Conservation (phyloP, 2,113 vertebrate species). For the Tragelaphus buxtoni region DNA sequence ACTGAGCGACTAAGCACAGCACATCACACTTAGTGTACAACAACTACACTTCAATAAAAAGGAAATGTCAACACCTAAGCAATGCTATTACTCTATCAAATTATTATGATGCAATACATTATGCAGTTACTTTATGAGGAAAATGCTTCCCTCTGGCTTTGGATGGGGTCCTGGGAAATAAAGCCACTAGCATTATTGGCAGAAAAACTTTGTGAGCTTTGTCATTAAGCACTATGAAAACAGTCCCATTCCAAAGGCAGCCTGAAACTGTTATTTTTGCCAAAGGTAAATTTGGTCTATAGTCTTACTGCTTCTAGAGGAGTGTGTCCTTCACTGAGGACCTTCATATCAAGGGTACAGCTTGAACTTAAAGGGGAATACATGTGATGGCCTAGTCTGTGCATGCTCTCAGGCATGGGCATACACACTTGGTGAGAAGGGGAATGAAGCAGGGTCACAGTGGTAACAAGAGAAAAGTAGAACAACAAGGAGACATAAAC, state of each 20-base stretch:
- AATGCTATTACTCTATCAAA: neutral
- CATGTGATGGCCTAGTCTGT: neutral
- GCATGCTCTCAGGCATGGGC: neutral
- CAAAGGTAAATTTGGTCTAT: neutral
- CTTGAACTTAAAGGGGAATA: neutral
- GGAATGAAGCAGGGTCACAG: neutral
- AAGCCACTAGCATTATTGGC: neutral
- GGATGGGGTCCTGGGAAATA: neutral
- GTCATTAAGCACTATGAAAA: neutral
- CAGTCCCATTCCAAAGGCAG: neutral
- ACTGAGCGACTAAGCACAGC: neutral
- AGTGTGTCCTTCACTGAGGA: neutral
- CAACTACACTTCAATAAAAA: neutral
- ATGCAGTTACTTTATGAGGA: neutral
- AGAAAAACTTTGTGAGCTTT: conserved; percentile 14
- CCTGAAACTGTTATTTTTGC: neutral
- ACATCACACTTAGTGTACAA: neutral
- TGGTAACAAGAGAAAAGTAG: neutral
- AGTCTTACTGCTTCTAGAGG: neutral
- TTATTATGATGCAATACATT: neutral
- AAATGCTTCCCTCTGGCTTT: neutral
- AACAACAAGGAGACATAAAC: neutral
- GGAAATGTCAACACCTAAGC: neutral
- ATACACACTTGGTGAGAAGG: neutral
- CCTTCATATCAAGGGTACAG: neutral